Evolutionary conservation across 2,888 invertebrate species (phyloP), one percentile per base, ranked within the genome.

Genomic region (Tryphoninae sp.): DNA sequence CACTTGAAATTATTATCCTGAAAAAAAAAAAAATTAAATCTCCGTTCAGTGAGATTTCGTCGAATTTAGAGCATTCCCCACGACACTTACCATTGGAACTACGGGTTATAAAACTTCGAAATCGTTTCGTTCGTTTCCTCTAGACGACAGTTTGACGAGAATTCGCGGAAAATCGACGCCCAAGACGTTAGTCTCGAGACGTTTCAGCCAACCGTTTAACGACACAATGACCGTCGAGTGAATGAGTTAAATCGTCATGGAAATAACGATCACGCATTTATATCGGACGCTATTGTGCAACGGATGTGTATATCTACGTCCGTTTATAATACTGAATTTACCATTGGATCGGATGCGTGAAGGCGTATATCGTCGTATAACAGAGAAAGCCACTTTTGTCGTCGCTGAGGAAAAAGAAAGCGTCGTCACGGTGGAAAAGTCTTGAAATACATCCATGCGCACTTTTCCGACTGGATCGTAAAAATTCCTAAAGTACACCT

Each of bases 311-410:
- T 53, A 55, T 58, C 55, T 33, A 19, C 69, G 69, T 11, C 33
- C 59, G 69, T 58, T 58, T 65, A 74, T 78, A 74, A 65, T 59
- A 59, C 58, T 23, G 33, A 69, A 64, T 6, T 33, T 6, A 33
- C 33, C 23, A 69, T 26, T 13, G 73, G 33, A 16, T 53, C 51
- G 68, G 13, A 6, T 55, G 58, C 6, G 26, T 9, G 51, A 11
- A 22, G 26, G 16, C 22, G 9, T 49, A 69, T 68, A 61, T 23
- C 33, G n/a, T 45, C 22, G 33, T 55, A 62, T 22, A 51, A 81
- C 78, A 81, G 78, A 74, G 78, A 74, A 81, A 81, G 74, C 58
- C 74, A 81, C 81, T 81, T 81, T 81, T 26, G 22, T 51, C 59
- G 58, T 78, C 33, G 33, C 6, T 33, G 33, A 33, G 7, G 6